Conservation (phyloP, 2,113 vertebrate genomes). For the Thymallus thymallus region DNA sequence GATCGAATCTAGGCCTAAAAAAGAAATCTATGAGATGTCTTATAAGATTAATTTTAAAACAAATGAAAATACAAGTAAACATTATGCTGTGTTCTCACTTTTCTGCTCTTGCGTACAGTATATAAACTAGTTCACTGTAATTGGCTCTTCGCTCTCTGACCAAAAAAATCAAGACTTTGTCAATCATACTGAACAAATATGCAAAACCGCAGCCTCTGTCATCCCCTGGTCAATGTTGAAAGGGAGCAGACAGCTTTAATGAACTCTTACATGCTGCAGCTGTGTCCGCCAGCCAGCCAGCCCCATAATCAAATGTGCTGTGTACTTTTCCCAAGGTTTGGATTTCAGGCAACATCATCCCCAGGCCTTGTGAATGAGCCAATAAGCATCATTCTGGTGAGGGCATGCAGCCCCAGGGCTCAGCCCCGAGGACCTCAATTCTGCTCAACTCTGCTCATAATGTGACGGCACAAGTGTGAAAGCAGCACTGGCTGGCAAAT, state of each 20-base stretch:
- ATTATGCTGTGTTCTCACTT: no score
- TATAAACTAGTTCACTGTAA: no score
- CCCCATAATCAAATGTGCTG: conserved; percentile 57
- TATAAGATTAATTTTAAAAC: no score
- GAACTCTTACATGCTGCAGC: conserved; percentile 61
- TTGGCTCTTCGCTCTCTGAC: no score
- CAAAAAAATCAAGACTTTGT: neutral
- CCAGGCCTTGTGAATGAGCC: conserved; percentile 42
- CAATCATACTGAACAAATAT: conserved; percentile 8
- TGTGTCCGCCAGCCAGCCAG: conserved; percentile 51
- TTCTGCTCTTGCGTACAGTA: no score
- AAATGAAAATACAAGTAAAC: no score
- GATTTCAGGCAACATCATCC: conserved; percentile 29
- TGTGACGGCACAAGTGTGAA: conserved; percentile 65
- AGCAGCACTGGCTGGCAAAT: conserved; percentile 45
- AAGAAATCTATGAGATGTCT: no score
- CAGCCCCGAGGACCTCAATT: conserved; percentile 39
- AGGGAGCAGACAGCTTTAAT: conserved; percentile 54
- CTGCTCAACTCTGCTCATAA: conserved; percentile 25
- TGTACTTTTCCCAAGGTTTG: conserved; percentile 49
- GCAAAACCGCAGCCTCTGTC: conserved; percentile 19
- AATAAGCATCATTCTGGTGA: conserved; percentile 44
- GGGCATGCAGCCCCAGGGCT: conserved; percentile 44
- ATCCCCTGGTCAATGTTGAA: conserved; percentile 48
- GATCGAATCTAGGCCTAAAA: no score